A percentile compares a stretch with the other conserved stretches of the same genome.
phyloP scores from a whole-genome alignment of 2,113 vertebrate genomes.

The Prionailurus viverrinus region DNA sequence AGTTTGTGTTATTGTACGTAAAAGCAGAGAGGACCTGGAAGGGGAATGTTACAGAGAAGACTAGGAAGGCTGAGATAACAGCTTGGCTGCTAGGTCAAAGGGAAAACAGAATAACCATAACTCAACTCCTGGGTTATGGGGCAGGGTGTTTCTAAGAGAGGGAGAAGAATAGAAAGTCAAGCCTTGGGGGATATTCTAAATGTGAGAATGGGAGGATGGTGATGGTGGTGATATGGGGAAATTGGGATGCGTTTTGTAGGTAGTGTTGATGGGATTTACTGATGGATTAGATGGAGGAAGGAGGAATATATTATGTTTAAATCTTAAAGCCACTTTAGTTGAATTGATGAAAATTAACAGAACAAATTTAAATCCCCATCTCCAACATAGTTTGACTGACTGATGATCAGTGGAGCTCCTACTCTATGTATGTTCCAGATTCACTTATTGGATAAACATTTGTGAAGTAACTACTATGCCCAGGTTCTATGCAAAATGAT shows the following conservation, averaged over 20 bases:
- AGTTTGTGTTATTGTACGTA: not conserved
- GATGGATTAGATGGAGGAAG: not conserved
- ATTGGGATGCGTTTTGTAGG: not conserved
- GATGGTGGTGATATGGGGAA: not conserved
- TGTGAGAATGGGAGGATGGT: not conserved
- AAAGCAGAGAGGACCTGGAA: not conserved
- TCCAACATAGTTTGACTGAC: not conserved
- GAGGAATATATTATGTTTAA: not conserved
- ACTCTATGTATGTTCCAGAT: not conserved
- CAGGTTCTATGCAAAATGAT: not conserved
- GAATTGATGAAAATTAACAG: constrained; percentile 12
- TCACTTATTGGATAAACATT: not conserved
- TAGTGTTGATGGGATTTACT: not conserved
- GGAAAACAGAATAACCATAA: not conserved
- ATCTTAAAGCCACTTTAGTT: not conserved
- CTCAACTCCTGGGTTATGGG: not conserved
- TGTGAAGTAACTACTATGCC: not conserved
- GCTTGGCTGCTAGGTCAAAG: not conserved
- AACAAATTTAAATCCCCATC: not conserved
- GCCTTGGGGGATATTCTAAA: not conserved
- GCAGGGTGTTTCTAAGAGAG: not conserved
- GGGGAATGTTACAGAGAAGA: not conserved
- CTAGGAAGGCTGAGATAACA: constrained; percentile 21
- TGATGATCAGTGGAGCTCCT: not conserved
- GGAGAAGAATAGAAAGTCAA: not conserved